Evolutionary conservation across 2,113 vertebrate genomes (phyloP).

Genomic region (Lucifuga dentata): DNA sequence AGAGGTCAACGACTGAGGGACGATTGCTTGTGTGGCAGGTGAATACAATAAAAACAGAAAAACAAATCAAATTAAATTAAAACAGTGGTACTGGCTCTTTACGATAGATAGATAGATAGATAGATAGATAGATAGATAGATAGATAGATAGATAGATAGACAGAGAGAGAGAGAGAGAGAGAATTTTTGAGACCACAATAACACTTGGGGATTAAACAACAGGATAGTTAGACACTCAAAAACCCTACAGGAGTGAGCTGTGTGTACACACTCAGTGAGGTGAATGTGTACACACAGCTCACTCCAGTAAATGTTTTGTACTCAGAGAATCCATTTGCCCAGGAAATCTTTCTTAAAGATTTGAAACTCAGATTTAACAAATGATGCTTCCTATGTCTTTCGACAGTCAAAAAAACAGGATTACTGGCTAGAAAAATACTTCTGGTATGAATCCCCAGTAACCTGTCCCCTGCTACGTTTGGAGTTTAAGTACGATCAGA

Average conservation of each 20-base stretch:
- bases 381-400: slow-evolving; percentile 62
- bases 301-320: slow-evolving; percentile 50
- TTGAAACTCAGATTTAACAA: slow-evolving; percentile 74
- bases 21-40: too few species aligned
- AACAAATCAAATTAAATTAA: not conserved
- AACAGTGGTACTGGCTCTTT: too few species aligned
- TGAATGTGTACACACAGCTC: too few species aligned
- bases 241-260: slow-evolving; percentile 73
- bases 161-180: too few species aligned
- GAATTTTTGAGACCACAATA: slow-evolving; percentile 40
- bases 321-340: slow-evolving; percentile 76
- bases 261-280: slow-evolving; percentile 59
- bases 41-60: not conserved
- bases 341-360: slow-evolving; percentile 80
- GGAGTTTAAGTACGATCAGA: slow-evolving; percentile 28
- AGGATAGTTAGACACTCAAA: slow-evolving; percentile 64
- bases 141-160: too few species aligned
- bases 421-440: slow-evolving; percentile 57
- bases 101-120: not conserved
- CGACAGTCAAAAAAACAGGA: slow-evolving; percentile 68
- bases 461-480: slow-evolving; percentile 15
- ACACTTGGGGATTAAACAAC: slow-evolving; percentile 62
- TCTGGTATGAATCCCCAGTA: slow-evolving; percentile 34
- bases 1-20: too few species aligned
- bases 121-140: not conserved